Percentiles rank a stretch among this genome's conserved stretches.
phyloP scores from a whole-genome alignment of 1,140 invertebrate genomes.

The Habropoda laboriosa region DNA sequence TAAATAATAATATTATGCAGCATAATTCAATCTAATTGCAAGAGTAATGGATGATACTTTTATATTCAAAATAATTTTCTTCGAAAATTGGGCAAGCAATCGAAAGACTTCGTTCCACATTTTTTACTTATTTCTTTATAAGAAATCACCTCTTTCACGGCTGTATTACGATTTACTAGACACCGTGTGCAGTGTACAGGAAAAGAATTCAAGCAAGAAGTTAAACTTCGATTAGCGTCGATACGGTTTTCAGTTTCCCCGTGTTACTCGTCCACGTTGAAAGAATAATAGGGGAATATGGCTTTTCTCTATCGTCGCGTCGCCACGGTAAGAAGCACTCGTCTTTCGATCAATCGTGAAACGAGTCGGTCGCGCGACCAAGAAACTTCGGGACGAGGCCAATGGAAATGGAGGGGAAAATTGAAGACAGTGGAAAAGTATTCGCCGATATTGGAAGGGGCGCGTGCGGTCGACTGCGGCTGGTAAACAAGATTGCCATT shows the following conservation, averaged over 20 bases:
- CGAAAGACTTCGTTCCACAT: too few relatives aligned
- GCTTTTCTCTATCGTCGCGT: neutral
- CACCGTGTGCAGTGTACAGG: too few relatives aligned
- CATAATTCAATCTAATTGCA: too few relatives aligned
- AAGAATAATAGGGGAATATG: conserved; percentile 6
- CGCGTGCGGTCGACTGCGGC: conserved; percentile 7
- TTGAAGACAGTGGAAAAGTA: conserved; percentile 41
- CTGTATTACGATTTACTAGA: too few relatives aligned
- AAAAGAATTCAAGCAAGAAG: too few relatives aligned
- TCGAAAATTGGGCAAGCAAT: too few relatives aligned
- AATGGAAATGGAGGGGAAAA: conserved; percentile 55
- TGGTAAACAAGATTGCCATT: conserved; percentile 42
- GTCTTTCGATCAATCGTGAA: neutral
- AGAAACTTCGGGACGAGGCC: conserved; percentile 12
- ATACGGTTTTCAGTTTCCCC: neutral
- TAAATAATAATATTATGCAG: too few relatives aligned
- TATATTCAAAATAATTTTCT: too few relatives aligned
- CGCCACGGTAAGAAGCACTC: neutral
- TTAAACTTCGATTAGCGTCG: neutral
- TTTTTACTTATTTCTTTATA: too few relatives aligned
- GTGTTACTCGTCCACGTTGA: neutral
- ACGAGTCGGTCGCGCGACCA: neutral
- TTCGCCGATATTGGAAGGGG: conserved; percentile 43
- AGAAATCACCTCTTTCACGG: too few relatives aligned
- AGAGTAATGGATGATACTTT: too few relatives aligned